Evolutionary conservation across 2,113 vertebrate genomes (phyloP).

Genomic region (Melanotaenia duboulayi): DNA sequence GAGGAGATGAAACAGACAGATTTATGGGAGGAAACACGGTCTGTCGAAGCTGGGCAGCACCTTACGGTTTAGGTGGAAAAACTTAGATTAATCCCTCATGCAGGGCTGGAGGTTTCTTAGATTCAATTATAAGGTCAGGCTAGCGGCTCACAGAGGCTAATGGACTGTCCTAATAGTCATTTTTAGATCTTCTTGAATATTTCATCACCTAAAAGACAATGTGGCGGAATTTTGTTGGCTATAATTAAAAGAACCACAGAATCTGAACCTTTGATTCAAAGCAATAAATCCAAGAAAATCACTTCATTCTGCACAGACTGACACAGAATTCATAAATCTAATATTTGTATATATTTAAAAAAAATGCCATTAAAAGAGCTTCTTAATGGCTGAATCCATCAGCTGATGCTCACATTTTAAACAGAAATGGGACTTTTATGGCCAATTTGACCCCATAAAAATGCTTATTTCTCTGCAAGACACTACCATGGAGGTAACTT

Average conservation of each 20-base stretch:
- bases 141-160: conserved; percentile 32
- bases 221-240: not conserved
- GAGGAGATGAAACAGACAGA: conserved; percentile 21
- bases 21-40: conserved; percentile 26
- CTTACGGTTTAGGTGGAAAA: conserved; percentile 10
- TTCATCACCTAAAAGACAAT: not conserved
- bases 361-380: not conserved
- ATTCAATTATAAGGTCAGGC: conserved; percentile 48
- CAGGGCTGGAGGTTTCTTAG: conserved; percentile 45
- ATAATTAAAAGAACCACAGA: not conserved
- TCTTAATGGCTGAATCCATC: no score
- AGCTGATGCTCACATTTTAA: not conserved
- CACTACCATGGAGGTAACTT: not conserved
- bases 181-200: conserved; percentile 23
- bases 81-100: conserved; percentile 33
- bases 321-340: no score
- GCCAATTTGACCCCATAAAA: conserved; percentile 33
- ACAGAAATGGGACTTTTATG: conserved; percentile 6
- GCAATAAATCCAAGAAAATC: no score
- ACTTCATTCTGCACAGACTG: no score
- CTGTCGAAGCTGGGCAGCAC: conserved; percentile 22
- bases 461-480: not conserved
- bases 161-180: conserved; percentile 16
- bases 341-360: no score
- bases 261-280: no score